Evolutionary conservation across 1,140 invertebrate genomes (phyloP).

Genomic region (Harpegnathos saltator): DNA sequence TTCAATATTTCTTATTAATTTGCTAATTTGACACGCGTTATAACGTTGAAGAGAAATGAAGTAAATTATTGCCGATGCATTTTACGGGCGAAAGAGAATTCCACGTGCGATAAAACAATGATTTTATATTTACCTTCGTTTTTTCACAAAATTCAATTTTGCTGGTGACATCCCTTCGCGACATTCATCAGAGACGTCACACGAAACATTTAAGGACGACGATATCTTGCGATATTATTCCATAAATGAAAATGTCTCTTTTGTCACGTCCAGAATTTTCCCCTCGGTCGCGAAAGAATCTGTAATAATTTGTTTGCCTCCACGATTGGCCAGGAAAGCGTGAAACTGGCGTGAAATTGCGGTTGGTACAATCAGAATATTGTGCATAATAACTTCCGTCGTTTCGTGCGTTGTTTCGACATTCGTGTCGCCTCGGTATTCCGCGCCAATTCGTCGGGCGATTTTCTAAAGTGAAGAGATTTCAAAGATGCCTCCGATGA

Average conservation of each 20-base stretch:
- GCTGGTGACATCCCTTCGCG: too few species aligned
- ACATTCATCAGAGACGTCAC: too few species aligned
- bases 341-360: conserved; percentile 51
- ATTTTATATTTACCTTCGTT: too few species aligned
- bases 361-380: conserved; percentile 50
- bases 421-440: conserved; percentile 29
- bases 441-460: conserved; percentile 8
- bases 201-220: too few species aligned
- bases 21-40: too few species aligned
- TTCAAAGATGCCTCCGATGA: background rate
- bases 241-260: conserved; percentile 43
- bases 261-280: conserved; percentile 30
- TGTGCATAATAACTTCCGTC: conserved; percentile 46
- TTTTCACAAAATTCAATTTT: too few species aligned
- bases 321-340: conserved; percentile 48
- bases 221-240: conserved; percentile 4
- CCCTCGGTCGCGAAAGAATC: conserved; percentile 23
- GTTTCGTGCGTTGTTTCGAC: conserved; percentile 44
- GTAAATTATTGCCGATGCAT: too few species aligned
- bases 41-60: too few species aligned
- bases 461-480: too few species aligned
- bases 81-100: too few species aligned
- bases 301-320: conserved; percentile 28
- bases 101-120: too few species aligned
- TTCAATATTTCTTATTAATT: too few species aligned